Conservation (phyloP, 1,140 invertebrate genomes). For the Whitmania pigra region DNA sequence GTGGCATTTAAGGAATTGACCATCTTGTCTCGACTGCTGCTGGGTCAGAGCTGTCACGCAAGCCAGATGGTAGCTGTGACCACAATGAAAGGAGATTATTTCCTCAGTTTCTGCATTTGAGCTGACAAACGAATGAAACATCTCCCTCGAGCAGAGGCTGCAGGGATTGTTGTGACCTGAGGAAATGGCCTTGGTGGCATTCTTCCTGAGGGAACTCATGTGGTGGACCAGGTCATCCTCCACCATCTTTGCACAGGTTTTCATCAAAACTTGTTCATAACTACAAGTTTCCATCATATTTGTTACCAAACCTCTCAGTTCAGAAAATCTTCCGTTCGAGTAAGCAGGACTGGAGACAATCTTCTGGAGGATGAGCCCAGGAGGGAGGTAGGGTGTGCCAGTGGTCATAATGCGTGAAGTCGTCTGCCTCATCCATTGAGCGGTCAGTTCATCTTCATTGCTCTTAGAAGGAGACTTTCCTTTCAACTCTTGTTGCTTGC, state of each 20-base stretch:
- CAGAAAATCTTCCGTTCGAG: slow-evolving; percentile 47
- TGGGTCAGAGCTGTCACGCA: slow-evolving; percentile 32
- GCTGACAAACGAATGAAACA: slow-evolving; percentile 18
- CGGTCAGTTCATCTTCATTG: slow-evolving; percentile 5
- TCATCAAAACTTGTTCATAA: slow-evolving; percentile 46
- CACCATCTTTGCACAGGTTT: slow-evolving; percentile 42
- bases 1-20: too few species aligned
- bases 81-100: slow-evolving; percentile 42
- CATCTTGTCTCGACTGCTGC: background rate
- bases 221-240: slow-evolving; percentile 42
- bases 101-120: slow-evolving; percentile 30
- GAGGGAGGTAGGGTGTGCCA: slow-evolving; percentile 50
- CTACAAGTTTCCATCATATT: slow-evolving; percentile 50
- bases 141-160: slow-evolving; percentile 34
- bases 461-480: background rate
- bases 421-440: slow-evolving; percentile 35
- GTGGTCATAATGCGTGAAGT: slow-evolving; percentile 48
- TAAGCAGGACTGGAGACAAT: slow-evolving; percentile 46
- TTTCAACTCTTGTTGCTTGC: slow-evolving; percentile 40
- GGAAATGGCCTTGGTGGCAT: slow-evolving; percentile 34
- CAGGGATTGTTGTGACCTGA: slow-evolving; percentile 36
- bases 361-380: slow-evolving; percentile 48
- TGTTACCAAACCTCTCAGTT: slow-evolving; percentile 46
- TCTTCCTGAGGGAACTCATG: slow-evolving; percentile 32
- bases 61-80: slow-evolving; percentile 37